These are phyloP conservation scores for Anarhynchus alexandrinus DNA, from an alignment of 2,113 vertebrate species.

Conservation along the genomic window DNA sequence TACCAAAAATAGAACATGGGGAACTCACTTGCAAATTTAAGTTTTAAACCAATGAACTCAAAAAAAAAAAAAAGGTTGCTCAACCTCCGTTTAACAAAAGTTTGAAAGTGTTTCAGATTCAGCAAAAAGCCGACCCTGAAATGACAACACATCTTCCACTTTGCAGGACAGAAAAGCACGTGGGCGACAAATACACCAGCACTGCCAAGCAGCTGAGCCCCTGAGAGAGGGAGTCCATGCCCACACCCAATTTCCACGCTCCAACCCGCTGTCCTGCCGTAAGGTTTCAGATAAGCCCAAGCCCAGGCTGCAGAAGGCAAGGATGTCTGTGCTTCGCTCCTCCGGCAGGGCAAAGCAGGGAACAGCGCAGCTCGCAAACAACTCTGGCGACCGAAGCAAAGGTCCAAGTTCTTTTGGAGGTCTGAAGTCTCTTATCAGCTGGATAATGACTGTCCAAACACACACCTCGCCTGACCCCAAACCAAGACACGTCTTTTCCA, in stretches of 20 bases:
- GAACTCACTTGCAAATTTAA: neutral
- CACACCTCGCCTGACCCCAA: neutral
- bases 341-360: neutral
- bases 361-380: neutral
- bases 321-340: neutral
- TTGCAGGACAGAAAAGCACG: accelerated
- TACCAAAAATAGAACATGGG: neutral
- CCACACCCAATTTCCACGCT: accelerated
- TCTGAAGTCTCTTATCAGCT: neutral
- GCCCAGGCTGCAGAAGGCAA: neutral
- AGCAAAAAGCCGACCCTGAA: neutral
- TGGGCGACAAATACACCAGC: neutral
- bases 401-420: neutral
- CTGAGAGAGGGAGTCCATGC: accelerated
- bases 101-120: neutral
- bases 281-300: neutral
- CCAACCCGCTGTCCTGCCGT: neutral
- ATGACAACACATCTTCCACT: neutral
- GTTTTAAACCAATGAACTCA: neutral
- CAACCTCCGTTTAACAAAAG: neutral
- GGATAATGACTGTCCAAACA: neutral
- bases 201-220: neutral
- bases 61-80: neutral
- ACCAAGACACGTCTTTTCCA: neutral
- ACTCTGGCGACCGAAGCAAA: neutral